Percentiles rank a stretch among this genome's conserved stretches.
Evolutionary conservation across 2,888 invertebrate species (phyloP).

Genomic region (Altica lythri): DNA sequence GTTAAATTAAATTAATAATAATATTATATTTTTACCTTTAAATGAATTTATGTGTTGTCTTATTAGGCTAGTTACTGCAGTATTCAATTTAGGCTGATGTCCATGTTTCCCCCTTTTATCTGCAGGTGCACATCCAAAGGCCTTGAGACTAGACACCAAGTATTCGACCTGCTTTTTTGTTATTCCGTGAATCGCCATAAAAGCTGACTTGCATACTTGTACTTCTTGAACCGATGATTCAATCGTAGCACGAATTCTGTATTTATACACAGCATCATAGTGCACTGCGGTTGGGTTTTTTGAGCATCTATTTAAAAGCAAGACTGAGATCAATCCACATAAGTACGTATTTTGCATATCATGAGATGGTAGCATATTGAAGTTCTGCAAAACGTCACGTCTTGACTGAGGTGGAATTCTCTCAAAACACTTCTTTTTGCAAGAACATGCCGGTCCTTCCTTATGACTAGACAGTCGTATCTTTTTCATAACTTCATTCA

Average conservation of each 20-base stretch:
- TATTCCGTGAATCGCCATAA: slow-evolving; percentile 30
- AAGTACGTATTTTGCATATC: slow-evolving; percentile 24
- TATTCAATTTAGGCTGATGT: slow-evolving; percentile 20
- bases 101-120: slow-evolving; percentile 29
- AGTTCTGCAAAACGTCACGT: slow-evolving; percentile 14
- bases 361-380: slow-evolving; percentile 16
- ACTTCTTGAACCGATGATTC: slow-evolving; percentile 25
- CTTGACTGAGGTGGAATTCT: slow-evolving; percentile 8
- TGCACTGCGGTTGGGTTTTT: slow-evolving; percentile 2
- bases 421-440: slow-evolving; percentile 17
- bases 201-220: slow-evolving; percentile 29
- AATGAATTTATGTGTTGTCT: slow-evolving; percentile 28
- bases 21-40: slow-evolving; percentile 10
- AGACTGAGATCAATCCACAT: slow-evolving; percentile 25
- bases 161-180: slow-evolving; percentile 17
- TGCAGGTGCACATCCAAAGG: slow-evolving; percentile 11
- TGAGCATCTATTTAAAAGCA: slow-evolving; percentile 7
- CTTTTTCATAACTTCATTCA: neutral
- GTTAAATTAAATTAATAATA: neutral
- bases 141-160: slow-evolving; percentile 17
- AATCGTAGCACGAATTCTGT: slow-evolving; percentile 17
- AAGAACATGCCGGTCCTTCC: neutral
- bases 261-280: slow-evolving; percentile 22
- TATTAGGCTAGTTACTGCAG: slow-evolving; percentile 19
- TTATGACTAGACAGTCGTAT: neutral